phyloP scores from a whole-genome alignment of 2,113 vertebrate genomes.

The Tiliqua scincoides region DNA sequence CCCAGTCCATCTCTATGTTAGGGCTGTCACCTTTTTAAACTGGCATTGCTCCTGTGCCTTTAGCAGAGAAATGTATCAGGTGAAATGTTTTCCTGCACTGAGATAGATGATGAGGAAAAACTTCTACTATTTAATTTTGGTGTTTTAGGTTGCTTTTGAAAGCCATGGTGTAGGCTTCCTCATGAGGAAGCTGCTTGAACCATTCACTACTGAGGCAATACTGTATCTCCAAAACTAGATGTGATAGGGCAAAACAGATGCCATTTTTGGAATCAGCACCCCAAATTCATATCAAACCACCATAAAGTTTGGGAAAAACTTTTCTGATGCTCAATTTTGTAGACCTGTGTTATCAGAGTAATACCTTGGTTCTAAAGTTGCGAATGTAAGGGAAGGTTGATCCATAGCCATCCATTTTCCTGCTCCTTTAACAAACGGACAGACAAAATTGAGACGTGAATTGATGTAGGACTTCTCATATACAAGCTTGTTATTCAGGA shows the following conservation, averaged over 20 bases:
- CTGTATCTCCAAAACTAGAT: no score
- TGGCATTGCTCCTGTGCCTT: neutral
- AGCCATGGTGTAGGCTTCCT: no score
- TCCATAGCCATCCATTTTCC: conserved; percentile 4
- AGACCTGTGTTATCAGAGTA: neutral
- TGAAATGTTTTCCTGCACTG: neutral
- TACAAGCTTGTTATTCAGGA: neutral
- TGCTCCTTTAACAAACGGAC: neutral
- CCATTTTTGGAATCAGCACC: no score
- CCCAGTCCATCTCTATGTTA: neutral
- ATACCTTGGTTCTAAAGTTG: neutral
- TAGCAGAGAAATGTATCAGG: neutral
- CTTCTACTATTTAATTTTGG: neutral
- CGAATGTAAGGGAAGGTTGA: neutral
- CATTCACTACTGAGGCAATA: no score
- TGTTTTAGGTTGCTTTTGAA: neutral
- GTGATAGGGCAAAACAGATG: no score
- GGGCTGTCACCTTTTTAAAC: neutral
- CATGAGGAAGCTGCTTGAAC: no score
- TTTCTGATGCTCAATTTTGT: no score
- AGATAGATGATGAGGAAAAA: neutral
- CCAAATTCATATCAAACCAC: no score
- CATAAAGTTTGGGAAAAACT: no score
- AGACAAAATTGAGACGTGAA: conserved; percentile 19
- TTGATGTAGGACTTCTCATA: neutral